Evolutionary conservation across 2,888 invertebrate species (phyloP).

Genomic region (Ophraella communa): DNA sequence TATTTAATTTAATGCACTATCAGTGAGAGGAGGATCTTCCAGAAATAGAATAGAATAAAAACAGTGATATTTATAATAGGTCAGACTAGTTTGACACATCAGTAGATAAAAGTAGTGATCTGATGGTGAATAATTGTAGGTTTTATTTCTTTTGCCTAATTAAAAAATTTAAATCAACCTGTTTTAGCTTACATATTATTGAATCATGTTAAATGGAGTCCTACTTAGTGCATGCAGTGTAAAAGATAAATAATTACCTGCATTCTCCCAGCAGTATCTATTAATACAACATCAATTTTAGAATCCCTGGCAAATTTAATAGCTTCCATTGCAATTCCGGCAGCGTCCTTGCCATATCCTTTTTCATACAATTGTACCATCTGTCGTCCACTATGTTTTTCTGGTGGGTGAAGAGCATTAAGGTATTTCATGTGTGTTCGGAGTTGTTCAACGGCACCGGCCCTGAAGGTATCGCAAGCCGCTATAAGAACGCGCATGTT

Average conservation of each 20-base stretch:
- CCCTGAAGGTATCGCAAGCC: constrained; percentile 98
- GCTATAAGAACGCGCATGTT: constrained; percentile 94
- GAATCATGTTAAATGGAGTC: no score
- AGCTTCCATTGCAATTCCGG: constrained; percentile 97
- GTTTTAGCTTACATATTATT: no score
- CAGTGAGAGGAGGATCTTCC: no score
- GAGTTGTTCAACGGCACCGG: constrained; percentile 98
- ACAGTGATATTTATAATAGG: no score
- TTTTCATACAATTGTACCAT: constrained; percentile 98
- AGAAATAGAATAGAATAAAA: no score
- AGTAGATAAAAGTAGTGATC: no score
- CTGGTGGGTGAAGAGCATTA: constrained; percentile 89
- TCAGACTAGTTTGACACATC: no score
- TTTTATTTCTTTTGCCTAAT: no score
- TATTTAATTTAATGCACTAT: no score
- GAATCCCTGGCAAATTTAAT: constrained; percentile 86
- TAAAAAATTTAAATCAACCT: no score
- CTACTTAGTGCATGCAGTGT: no score
- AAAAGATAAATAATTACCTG: constrained; percentile 68
- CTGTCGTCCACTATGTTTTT: constrained; percentile 70
- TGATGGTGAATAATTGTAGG: no score
- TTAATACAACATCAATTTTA: constrained; percentile 88
- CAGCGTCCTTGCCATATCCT: constrained; percentile 95
- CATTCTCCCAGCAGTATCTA: constrained; percentile 99
- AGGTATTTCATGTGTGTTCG: constrained; percentile 92